Conservation (phyloP, 2,888 invertebrate genomes). For the Ganaspis brasiliensis region DNA sequence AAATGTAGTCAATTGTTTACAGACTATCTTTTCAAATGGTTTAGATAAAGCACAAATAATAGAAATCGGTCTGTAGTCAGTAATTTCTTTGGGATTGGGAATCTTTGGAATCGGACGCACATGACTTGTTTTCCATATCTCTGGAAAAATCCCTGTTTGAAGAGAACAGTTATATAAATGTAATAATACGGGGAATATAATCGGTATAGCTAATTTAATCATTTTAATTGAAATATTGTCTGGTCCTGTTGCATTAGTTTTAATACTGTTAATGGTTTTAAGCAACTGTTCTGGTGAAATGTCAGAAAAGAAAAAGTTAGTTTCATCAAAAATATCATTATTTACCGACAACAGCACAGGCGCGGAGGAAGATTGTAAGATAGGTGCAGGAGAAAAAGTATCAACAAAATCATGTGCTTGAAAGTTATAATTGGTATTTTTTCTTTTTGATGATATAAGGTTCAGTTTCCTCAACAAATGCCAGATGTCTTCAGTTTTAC, state of each 20-base stretch:
- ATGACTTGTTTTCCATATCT: neutral
- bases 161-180: neutral
- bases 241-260: neutral
- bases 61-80: too few relatives aligned
- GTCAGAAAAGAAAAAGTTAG: neutral
- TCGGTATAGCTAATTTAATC: neutral
- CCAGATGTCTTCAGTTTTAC: too few relatives aligned
- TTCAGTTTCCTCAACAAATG: too few relatives aligned
- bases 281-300: neutral
- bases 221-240: neutral
- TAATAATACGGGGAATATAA: neutral
- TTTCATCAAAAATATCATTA: slow-evolving; percentile 14
- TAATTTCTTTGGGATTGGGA: neutral
- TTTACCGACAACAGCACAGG: neutral
- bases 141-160: neutral
- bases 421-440: too few relatives aligned
- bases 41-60: too few relatives aligned
- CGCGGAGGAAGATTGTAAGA: too few relatives aligned
- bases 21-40: too few relatives aligned
- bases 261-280: neutral
- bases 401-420: too few relatives aligned
- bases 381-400: too few relatives aligned
- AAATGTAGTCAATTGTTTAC: too few relatives aligned
- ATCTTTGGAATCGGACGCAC: neutral
- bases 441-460: too few relatives aligned